These are phyloP conservation scores for Tethya wilhelma DNA, from an alignment of 37 sponge, comb jelly and placozoan species.

Conservation along the genomic window DNA sequence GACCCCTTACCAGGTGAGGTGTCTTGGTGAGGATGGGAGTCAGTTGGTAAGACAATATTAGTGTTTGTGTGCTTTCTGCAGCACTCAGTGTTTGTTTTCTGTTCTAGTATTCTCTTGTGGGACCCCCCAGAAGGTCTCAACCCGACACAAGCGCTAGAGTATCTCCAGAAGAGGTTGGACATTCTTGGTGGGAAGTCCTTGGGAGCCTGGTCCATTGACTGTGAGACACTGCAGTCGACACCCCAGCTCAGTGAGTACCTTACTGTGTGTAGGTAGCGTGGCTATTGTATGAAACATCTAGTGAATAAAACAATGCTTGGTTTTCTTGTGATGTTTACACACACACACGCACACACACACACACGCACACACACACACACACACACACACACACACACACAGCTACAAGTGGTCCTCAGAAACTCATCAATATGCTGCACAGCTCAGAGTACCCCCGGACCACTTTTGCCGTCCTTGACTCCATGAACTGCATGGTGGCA, in stretches of 20 bases:
- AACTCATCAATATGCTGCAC: slow-evolving; percentile 58
- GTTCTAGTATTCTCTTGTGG: slow-evolving; percentile 57
- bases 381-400: neutral
- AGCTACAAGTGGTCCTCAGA: slow-evolving; percentile 24
- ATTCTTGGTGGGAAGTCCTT: slow-evolving; percentile 40
- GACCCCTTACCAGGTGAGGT: neutral
- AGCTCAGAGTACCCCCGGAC: slow-evolving; percentile 74
- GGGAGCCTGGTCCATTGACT: slow-evolving; percentile 66
- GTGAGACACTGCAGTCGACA: slow-evolving; percentile 67
- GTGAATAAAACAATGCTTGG: too few relatives aligned
- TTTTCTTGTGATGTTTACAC: too few relatives aligned
- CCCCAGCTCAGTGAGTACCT: slow-evolving; percentile 33
- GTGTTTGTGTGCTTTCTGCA: neutral
- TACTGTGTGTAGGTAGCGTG: neutral
- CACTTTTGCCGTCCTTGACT: slow-evolving; percentile 68
- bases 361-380: neutral
- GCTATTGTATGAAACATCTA: neutral
- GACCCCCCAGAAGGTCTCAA: slow-evolving; percentile 61
- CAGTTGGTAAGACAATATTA: slow-evolving; percentile 7
- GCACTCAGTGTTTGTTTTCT: neutral
- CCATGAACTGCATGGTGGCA: slow-evolving; percentile 62
- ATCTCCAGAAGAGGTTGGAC: slow-evolving; percentile 62
- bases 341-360: neutral
- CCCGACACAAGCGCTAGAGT: slow-evolving; percentile 42
- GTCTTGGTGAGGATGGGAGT: slow-evolving; percentile 8